Evolutionary conservation across 2,888 invertebrate species (phyloP), one percentile per base, ranked within the genome.

Genomic region (Parnassius glacialis): DNA sequence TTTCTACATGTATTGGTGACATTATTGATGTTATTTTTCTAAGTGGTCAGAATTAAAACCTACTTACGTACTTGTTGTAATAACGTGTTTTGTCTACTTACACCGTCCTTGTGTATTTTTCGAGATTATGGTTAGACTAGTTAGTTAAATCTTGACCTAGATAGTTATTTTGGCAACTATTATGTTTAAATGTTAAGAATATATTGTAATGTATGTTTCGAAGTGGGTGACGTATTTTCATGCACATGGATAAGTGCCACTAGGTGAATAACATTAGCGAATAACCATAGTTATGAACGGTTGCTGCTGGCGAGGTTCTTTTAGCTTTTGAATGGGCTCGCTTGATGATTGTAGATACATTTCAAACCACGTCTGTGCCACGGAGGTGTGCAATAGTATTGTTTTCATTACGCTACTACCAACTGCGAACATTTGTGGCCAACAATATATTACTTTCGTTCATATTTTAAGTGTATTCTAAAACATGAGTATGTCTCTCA

Each of bases 101-200:
- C 90, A 90, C 90, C 91, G 91, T 91, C 91, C 91, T 90, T 88
- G 87, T 86, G 85, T 86, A 90, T 88, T 88, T 85, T 88, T 87
- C 84, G 90, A 90, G 90, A 91, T 90, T 90, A 89, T 86, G 78
- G 74, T 78, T 88, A 88, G 84, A 78, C 77, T 80, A 84, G 85
- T 81, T 78, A 85, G 83, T 78, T 81, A 85, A 67, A 84, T 85
- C 77, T 78, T 80, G 76, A 80, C 75, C 67, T 87, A 85, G 83
- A 72, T 85, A 80, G 81, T 77, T 77, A 81, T 76, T 78, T 81
- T 84, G 86, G 86, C 87, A 84, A 80, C 84, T 84, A 81, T 79
- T 81, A 78, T 65, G 65, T 68, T 71, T 69, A 73, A 67, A 70
- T 67, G 61, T 71, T 70, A 74, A 74, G 78, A 74, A 64, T 78